Conservation (phyloP, 2,797 vertebrate genomes). For the Melanotaenia parkinsoni region DNA sequence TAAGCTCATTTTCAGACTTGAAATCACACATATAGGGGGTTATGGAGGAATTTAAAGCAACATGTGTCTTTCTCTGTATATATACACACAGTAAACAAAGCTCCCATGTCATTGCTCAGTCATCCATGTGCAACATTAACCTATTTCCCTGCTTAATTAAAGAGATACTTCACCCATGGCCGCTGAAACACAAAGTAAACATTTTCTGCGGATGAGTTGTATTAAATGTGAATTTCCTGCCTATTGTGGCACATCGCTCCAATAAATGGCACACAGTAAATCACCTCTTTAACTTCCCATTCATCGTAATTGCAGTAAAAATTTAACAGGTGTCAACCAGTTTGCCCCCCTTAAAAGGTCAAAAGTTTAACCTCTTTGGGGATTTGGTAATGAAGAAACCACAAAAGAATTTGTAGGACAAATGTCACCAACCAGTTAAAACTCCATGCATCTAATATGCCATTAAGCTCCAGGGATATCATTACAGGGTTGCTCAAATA, state of each 20-base stretch:
- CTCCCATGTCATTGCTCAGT: slow-evolving; percentile 41
- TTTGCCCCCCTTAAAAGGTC: slow-evolving; percentile 14
- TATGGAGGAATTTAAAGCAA: background rate
- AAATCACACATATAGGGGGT: background rate
- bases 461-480: background rate
- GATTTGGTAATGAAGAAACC: background rate
- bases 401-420: background rate
- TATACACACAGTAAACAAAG: slow-evolving; percentile 1
- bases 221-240: slow-evolving; percentile 49
- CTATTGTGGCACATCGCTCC: background rate
- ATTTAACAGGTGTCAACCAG: slow-evolving; percentile 15
- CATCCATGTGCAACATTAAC: slow-evolving; percentile 68
- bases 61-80: background rate
- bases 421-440: slow-evolving; percentile 3
- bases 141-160: slow-evolving; percentile 64
- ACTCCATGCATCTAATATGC: background rate
- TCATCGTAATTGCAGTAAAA: slow-evolving; percentile 14
- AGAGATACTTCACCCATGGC: slow-evolving; percentile 61
- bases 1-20: background rate
- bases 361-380: slow-evolving; percentile 6
- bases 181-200: slow-evolving; percentile 63
- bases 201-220: slow-evolving; percentile 39
- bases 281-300: slow-evolving; percentile 15
- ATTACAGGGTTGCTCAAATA: background rate
- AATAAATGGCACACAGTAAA: background rate